Evolutionary conservation across 2,113 vertebrate species (phyloP).

Genomic region (rat (Rattus norvegicus)): DNA sequence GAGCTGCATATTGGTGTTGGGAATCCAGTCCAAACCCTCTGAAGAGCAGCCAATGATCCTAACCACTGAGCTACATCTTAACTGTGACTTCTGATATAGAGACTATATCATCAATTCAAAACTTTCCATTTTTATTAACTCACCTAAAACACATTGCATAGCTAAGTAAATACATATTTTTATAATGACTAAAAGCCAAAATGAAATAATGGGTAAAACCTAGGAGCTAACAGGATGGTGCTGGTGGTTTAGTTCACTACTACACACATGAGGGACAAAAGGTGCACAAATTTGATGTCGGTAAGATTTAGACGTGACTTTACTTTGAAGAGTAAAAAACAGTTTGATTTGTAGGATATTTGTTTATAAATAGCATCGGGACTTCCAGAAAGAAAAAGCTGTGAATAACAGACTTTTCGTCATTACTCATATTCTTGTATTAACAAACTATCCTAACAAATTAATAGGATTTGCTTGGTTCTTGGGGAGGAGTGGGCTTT

Average conservation of each 20-base stretch:
- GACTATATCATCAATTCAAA: not conserved
- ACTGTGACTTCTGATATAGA: not conserved
- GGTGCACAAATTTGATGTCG: not conserved
- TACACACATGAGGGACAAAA: not conserved
- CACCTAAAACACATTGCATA: not conserved
- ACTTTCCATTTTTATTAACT: not conserved
- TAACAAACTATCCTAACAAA: not conserved
- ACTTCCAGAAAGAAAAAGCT: slow-evolving; percentile 1
- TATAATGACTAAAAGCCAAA: not conserved
- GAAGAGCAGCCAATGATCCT: not conserved
- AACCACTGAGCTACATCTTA: not conserved
- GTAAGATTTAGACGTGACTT: not conserved
- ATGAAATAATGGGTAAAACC: not conserved
- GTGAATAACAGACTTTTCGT: not conserved
- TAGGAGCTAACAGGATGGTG: not conserved
- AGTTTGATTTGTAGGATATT: not conserved
- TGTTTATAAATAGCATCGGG: not conserved
- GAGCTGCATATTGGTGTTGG: not conserved
- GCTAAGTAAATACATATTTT: too few relatives aligned
- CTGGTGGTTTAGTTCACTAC: not conserved
- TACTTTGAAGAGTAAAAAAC: slow-evolving; percentile 19
- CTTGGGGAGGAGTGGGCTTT: not conserved
- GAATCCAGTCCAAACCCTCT: not conserved
- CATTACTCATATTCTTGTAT: not conserved
- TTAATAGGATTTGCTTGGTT: not conserved